Conservation (phyloP, 2,797 vertebrate species). For the Stomatorhinus walkeri region DNA sequence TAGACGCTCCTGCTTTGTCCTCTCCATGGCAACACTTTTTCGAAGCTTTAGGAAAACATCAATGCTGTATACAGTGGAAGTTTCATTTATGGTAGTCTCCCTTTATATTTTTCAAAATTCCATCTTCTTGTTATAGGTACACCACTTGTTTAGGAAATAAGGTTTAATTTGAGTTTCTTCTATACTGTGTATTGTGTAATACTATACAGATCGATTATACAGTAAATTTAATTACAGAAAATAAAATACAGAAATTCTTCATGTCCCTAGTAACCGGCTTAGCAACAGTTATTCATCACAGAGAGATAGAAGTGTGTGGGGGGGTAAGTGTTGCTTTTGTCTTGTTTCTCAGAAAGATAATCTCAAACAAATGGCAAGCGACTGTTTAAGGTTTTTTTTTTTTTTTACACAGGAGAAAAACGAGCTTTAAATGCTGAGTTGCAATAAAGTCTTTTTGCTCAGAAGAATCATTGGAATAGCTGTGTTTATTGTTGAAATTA, state of each 20-base stretch:
- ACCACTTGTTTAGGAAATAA: background rate
- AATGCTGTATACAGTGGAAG: background rate
- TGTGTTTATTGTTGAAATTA: background rate
- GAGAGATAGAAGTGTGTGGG: background rate
- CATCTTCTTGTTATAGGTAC: background rate
- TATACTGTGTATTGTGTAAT: background rate
- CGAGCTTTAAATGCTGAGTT: background rate
- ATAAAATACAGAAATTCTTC: background rate
- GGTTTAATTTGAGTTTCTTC: background rate
- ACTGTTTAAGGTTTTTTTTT: background rate
- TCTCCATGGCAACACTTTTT: background rate
- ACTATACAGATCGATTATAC: background rate
- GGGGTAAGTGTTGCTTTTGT: slow-evolving; percentile 3
- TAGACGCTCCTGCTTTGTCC: background rate
- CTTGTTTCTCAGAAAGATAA: background rate
- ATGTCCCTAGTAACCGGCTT: background rate
- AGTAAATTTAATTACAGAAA: no score
- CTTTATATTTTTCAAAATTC: background rate
- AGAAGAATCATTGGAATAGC: background rate
- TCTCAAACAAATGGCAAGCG: background rate
- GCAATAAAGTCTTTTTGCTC: background rate
- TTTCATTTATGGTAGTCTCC: background rate
- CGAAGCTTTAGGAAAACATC: background rate
- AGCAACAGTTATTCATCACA: slow-evolving; percentile 12
- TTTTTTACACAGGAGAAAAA: background rate